Base-by-base conservation (phyloP, 2,113 vertebrate species). In the Neomonachus schauinslandi region DNA sequence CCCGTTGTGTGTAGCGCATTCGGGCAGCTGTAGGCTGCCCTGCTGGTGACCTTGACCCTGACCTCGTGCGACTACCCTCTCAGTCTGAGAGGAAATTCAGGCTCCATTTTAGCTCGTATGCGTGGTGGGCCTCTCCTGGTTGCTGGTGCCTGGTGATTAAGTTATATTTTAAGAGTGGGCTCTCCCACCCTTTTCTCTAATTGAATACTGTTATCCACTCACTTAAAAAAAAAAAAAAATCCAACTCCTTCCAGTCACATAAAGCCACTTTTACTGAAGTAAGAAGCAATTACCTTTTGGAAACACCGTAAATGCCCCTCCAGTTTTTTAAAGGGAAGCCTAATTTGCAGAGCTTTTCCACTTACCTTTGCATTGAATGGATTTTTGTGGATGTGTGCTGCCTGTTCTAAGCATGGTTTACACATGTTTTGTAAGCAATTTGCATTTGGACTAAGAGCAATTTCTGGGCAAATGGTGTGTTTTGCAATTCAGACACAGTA, bases 21-120 rank as follows among this genome's bases (percentile, higher is more conserved):
- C 67, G 94, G 98, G 98, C 97, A 98, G 96, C 98, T 98, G 98
- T 98, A 96, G 98, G 94, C 94, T 97, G 98, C 93, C 98, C 98
- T 89, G 98, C 97, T 92, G 96, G 98, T 99, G 99, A 99, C 99
- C 99, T 99, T 99, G 98, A 99, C 99, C 98, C 98, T 98, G 98
- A 98, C 99, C 98, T 98, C 98, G 94, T 89, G 98, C 96, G 88
- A 96, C 98, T 98, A 96, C 98, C 99, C 99, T 98, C 69, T 96
- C 97, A 14, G 98, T 98, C 97, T 96, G 98, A 95, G 97, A 98
- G 98, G 98, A 98, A 98, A 98, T 98, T 98, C 98, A 95, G 99
- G 98, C 98, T 99, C 99, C 99, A 99, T 99, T 99, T 99, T 99
- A 98, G 98, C 97, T 99, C 97, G 11, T 69, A 96, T 95, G 95